phyloP scores from a whole-genome alignment of 2,797 vertebrate genomes.

The Sebastes ruberrimus region DNA sequence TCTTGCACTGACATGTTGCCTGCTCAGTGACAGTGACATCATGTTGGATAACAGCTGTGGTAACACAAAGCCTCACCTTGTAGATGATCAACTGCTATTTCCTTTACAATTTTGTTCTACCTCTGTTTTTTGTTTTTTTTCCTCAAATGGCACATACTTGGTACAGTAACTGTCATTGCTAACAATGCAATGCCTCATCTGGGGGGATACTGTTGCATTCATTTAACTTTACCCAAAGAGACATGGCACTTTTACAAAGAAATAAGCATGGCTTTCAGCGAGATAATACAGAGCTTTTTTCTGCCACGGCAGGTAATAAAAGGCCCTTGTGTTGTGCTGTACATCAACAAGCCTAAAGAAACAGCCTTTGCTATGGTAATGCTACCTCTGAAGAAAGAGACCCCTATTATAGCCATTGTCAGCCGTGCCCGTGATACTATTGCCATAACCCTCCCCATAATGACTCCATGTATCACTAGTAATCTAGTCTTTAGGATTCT shows the following conservation, averaged over 20 bases:
- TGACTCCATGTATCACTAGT: slow-evolving; percentile 83
- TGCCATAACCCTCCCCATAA: slow-evolving; percentile 79
- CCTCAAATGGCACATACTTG: neutral
- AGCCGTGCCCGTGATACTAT: slow-evolving; percentile 73
- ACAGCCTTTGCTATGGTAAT: slow-evolving; percentile 61
- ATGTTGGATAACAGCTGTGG: slow-evolving; percentile 35
- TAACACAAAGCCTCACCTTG: slow-evolving; percentile 22
- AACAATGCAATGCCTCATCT: slow-evolving; percentile 44
- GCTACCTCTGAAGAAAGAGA: slow-evolving; percentile 67
- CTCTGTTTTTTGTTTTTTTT: slow-evolving; percentile 10
- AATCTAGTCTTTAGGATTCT: slow-evolving; percentile 84
- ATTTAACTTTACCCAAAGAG: slow-evolving; percentile 47
- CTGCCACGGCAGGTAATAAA: slow-evolving; percentile 63
- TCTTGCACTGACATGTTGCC: slow-evolving; percentile 30
- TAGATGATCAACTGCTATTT: slow-evolving; percentile 24
- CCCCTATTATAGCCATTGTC: slow-evolving; percentile 76
- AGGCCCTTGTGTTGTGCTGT: slow-evolving; percentile 46
- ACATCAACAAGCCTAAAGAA: slow-evolving; percentile 66
- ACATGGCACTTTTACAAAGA: slow-evolving; percentile 42
- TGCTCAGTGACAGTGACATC: slow-evolving; percentile 30
- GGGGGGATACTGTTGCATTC: slow-evolving; percentile 39
- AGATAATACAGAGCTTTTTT: slow-evolving; percentile 47
- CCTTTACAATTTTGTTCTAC: slow-evolving; percentile 22
- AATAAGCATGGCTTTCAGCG: slow-evolving; percentile 36
- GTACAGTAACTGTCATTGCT: slow-evolving; percentile 17